Percentiles rank a stretch among this genome's conserved stretches.
Conservation (phyloP, 2,888 invertebrate species). For the Rhodophaea formosa region DNA sequence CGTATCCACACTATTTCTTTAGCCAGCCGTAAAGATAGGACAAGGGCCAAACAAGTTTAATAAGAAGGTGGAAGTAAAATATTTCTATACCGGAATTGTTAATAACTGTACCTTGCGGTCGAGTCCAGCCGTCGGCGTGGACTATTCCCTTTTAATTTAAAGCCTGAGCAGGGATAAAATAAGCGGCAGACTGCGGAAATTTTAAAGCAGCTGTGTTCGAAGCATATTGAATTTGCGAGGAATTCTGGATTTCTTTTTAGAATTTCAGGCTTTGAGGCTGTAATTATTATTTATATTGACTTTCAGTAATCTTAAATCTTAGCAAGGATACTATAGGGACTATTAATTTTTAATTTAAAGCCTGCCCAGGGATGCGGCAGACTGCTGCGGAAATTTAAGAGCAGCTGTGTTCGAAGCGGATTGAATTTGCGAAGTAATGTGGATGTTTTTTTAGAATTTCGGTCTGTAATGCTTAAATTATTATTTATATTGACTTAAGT, state of each 20-base stretch:
- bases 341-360: constrained; percentile 1
- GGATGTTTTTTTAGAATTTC: background rate
- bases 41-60: constrained; percentile 73
- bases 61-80: constrained; percentile 79
- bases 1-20: constrained; percentile 51
- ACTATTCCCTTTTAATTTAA: constrained; percentile 77
- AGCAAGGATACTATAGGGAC: no score
- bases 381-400: constrained; percentile 6
- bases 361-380: no score
- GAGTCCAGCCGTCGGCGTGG: constrained; percentile 50
- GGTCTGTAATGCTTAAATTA: no score
- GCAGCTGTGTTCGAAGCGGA: constrained; percentile 6
- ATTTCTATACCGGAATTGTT: constrained; percentile 78
- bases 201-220: constrained; percentile 8
- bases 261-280: background rate
- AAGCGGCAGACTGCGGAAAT: constrained; percentile 9
- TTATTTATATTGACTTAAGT: no score
- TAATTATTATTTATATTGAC: no score
- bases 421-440: background rate
- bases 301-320: no score
- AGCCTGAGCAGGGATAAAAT: constrained; percentile 55
- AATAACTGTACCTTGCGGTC: constrained; percentile 74
- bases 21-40: constrained; percentile 55
- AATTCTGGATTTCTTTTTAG: background rate
- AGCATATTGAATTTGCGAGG: background rate